Conservation (phyloP, 1,140 invertebrate species). For the Belonocnema kinseyi region DNA sequence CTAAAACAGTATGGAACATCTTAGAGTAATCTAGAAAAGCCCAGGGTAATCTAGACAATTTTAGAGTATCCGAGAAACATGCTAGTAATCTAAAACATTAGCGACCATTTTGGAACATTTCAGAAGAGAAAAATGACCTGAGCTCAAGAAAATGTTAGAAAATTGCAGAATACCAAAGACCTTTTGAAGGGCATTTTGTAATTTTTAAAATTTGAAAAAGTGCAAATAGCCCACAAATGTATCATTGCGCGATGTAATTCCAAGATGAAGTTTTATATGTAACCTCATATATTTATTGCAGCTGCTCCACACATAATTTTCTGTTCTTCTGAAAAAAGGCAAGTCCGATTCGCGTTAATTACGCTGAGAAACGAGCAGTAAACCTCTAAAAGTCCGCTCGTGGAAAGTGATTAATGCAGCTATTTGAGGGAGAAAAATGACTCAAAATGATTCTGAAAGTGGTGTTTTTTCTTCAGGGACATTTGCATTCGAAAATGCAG, state of each 20-base stretch:
- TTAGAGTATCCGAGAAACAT: too few species aligned
- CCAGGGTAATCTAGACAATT: too few species aligned
- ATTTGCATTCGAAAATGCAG: conserved; percentile 11
- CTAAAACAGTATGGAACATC: too few species aligned
- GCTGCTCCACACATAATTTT: not conserved
- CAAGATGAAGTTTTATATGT: not conserved
- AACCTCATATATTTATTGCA: not conserved
- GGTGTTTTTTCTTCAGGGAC: not conserved
- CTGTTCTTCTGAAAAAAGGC: not conserved
- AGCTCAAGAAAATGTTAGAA: too few species aligned
- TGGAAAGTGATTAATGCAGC: not conserved
- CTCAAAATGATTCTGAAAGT: not conserved
- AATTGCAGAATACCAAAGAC: too few species aligned
- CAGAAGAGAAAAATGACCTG: too few species aligned
- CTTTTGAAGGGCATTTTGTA: too few species aligned
- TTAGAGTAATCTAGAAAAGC: too few species aligned
- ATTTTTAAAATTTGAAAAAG: not conserved
- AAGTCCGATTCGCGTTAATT: conserved; percentile 2
- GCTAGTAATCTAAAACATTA: too few species aligned
- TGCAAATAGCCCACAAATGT: not conserved
- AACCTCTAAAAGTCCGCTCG: not conserved
- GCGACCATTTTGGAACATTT: too few species aligned
- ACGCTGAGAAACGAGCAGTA: conserved; percentile 5
- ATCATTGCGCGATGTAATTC: not conserved
- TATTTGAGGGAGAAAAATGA: not conserved